A percentile compares a stretch with the other conserved stretches of the same genome.
phyloP scores from a whole-genome alignment of 2,888 invertebrate genomes.

The Agonopterix arenella region DNA sequence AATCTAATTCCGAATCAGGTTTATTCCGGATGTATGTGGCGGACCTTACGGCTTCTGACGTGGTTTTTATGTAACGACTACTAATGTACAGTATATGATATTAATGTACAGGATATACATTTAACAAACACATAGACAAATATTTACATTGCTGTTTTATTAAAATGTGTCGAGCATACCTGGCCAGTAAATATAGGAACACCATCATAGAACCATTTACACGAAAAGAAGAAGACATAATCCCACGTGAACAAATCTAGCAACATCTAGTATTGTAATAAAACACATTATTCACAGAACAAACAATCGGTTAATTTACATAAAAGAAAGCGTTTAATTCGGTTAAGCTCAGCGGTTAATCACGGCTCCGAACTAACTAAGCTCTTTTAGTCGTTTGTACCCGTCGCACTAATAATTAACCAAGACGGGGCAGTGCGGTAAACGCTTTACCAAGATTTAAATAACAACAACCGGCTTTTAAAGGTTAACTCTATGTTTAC shows the following conservation, averaged over 20 bases:
- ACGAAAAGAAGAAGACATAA: not conserved
- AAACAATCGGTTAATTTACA: slow-evolving; percentile 65
- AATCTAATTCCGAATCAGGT: no score
- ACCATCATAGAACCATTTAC: no score
- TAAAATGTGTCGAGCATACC: no score
- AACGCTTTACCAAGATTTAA: slow-evolving; percentile 59
- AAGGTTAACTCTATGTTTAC: slow-evolving; percentile 45
- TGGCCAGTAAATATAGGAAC: no score
- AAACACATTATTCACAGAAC: slow-evolving; percentile 26
- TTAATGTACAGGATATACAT: no score
- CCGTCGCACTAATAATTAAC: slow-evolving; percentile 64
- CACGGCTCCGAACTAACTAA: slow-evolving; percentile 51
- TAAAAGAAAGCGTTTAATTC: slow-evolving; percentile 69
- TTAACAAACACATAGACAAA: no score
- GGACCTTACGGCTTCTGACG: no score
- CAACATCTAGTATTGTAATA: slow-evolving; percentile 10
- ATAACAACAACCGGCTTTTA: slow-evolving; percentile 46
- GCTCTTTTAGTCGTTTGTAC: slow-evolving; percentile 61
- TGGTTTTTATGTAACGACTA: no score
- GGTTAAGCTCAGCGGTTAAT: slow-evolving; percentile 61
- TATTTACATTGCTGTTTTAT: no score
- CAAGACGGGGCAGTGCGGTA: slow-evolving; percentile 38
- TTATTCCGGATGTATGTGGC: no score
- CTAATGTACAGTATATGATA: no score
- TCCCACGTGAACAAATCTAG: not conserved